Base-by-base conservation (phyloP, 2,113 vertebrate genomes). In the Shinisaurus crocodilurus region DNA sequence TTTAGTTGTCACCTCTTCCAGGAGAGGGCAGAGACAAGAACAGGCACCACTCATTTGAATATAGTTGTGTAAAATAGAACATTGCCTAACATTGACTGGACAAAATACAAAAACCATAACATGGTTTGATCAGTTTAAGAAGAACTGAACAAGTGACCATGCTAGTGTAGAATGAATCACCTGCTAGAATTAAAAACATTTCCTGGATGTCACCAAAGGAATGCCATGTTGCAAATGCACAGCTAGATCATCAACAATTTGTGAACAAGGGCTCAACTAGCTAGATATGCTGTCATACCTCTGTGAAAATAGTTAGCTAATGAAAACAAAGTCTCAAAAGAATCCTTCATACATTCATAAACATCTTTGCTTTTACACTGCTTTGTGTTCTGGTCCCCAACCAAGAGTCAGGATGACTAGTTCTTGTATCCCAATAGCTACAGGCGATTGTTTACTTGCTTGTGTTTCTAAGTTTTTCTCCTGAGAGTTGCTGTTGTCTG, bases 81-180 rank as follows among this genome's bases (percentile, higher is more conserved):
- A 86, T 32, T 75, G 50, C 34, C 34, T 74, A 75, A 40, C 29
- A n/a, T n/a, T 50, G 43, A n/a, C 29, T 70, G 45, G 25, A 18
- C 25, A 60, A 57, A 76, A 32, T 5, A 3, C 27, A 43, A 43
- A 43, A 43, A 18, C 23, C 13, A 63, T 63, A 77, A 4, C 7
- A 29, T 27, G 2, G 70, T 75, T 74, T 12, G 70, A 54, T 60
- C 85, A 76, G 23, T 40, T 75, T 54, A 75, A 86, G 48, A 74
- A 75, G 65, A 72, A 50, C 5, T 72, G 67, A 27, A 82, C 15
- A 37, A 50, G 16, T 88, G 87, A 43, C n/a, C 12, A 72, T 57
- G 48, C 37, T 77, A 77, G 75, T 57, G 82, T 34, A 54, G 75
- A 80, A 79, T 83, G 69, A 89, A 84, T 89, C 82, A 84, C 40